Conservation (phyloP, 2,888 invertebrate species). For the Temnothorax unifasciatus region DNA sequence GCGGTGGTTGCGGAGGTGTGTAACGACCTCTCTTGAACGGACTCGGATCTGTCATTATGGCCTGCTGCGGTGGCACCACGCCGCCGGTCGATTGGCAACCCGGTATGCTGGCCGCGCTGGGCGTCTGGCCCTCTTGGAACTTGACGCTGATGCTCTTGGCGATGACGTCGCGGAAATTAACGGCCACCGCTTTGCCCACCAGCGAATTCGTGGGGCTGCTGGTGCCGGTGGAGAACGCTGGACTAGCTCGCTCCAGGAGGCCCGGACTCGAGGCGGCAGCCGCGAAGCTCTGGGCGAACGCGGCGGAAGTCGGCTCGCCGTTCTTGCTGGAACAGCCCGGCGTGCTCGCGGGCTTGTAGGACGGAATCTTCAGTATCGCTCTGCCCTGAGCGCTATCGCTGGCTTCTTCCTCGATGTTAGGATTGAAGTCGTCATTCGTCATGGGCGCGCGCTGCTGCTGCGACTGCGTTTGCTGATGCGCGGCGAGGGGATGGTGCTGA, state of each 20-base stretch:
- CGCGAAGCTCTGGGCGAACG: constrained; percentile 81
- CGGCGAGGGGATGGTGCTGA: constrained; percentile 78
- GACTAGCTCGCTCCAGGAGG: constrained; percentile 86
- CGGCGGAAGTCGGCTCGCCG: constrained; percentile 81
- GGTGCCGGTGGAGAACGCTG: constrained; percentile 87
- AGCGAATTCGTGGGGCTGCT: constrained; percentile 86
- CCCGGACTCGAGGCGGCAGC: constrained; percentile 85
- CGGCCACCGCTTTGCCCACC: constrained; percentile 88
- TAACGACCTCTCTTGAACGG: constrained; percentile 86
- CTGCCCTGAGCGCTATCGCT: constrained; percentile 85
- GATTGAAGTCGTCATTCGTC: constrained; percentile 87
- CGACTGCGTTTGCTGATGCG: constrained; percentile 80
- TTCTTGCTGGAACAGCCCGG: constrained; percentile 84
- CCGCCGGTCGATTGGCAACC: constrained; percentile 80
- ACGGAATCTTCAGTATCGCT: constrained; percentile 97
- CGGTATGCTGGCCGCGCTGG: constrained; percentile 84
- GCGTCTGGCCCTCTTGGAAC: constrained; percentile 89
- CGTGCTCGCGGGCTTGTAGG: constrained; percentile 91
- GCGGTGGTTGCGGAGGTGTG: constrained; percentile 83
- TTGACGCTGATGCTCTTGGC: constrained; percentile 97
- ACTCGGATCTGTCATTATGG: constrained; percentile 85
- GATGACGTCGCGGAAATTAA: constrained; percentile 95
- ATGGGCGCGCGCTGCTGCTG: constrained; percentile 82
- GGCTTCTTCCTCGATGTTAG: constrained; percentile 85
- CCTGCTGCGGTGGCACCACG: constrained; percentile 87